Base-by-base conservation (phyloP, 2,797 vertebrate species). In the Anisognathus igniventris region DNA sequence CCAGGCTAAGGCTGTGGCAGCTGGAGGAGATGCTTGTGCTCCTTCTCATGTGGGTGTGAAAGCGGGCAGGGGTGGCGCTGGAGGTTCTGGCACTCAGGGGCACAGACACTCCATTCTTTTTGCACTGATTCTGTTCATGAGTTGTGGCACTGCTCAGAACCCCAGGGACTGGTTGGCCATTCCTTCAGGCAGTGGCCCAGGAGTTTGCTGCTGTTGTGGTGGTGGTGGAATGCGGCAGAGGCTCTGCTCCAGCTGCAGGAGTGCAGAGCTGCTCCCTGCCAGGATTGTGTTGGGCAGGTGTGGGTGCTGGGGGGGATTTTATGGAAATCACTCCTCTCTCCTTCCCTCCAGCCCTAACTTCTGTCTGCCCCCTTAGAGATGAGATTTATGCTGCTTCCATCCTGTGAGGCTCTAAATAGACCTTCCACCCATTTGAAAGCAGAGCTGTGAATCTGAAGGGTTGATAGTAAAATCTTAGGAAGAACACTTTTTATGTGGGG, bases 111-210 rank as follows among this genome's bases (percentile, higher is more conserved):
- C 17, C 25, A 2, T 39, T 57, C 10, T 22, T 28, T 44, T 4
- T 3, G 2, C n/a, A 2, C 1, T 14, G 39, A 6, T 23, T 48
- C 10, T 33, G 39, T 58, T 20, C 7, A 0, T 22, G 7, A 14
- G 6, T 17, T 44, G n/a, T 57, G 50, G 27, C 24, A 11, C 57
- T 50, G 40, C 3, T 33, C 78, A 71, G 30, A 78, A 0, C 20
- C 53, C 45, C 37, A 25, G 40, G 44, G 62, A 1, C 31, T 60
- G 21, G 3, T 4, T 72, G 58, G 24, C 58, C 28, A 1, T 48
- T 71, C 31, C 33, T 67, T 25, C 14, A 18, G 64, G 54, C n/a
- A 19, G 0, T 8, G 19, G 15, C 6, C 3, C 6, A 4, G 53
- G 60, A 44, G 10, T 10, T 64, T 23, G 7, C 37, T 61, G 8